Conservation (phyloP, 2,888 invertebrate genomes). For the Nephrotoma guestfalica region DNA sequence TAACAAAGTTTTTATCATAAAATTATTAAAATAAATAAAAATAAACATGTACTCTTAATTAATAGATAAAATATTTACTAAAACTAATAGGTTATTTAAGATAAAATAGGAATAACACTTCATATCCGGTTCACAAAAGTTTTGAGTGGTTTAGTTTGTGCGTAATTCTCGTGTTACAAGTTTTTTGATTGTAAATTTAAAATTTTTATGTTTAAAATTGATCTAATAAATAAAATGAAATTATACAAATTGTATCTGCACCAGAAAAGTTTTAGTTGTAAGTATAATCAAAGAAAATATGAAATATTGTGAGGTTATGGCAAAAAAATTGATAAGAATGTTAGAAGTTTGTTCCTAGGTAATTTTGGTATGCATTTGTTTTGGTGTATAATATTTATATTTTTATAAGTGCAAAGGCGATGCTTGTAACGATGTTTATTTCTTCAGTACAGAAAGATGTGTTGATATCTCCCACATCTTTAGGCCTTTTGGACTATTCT, state of each 20-base stretch:
- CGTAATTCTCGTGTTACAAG: neutral
- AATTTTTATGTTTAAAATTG: neutral
- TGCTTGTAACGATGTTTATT: too few species aligned
- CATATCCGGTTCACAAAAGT: neutral
- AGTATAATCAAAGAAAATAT: conserved; percentile 19
- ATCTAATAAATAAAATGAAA: conserved; percentile 35
- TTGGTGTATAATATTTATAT: too few species aligned
- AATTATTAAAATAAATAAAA: neutral
- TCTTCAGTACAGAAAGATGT: too few species aligned
- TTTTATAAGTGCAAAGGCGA: too few species aligned
- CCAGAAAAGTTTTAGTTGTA: conserved; percentile 60
- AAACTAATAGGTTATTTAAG: neutral
- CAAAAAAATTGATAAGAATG: neutral
- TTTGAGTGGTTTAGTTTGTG: neutral
- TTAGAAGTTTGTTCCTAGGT: neutral
- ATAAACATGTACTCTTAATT: neutral
- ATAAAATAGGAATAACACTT: neutral
- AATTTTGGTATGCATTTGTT: too few species aligned
- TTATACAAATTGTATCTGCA: conserved; percentile 65
- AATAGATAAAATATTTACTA: neutral
- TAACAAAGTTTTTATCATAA: neutral
- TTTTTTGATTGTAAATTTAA: neutral
- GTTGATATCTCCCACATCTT: too few species aligned
- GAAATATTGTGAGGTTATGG: neutral
- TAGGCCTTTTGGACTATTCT: too few species aligned